These are phyloP conservation scores for Drosophila varians DNA, from an alignment of 1,140 invertebrate species.

Conservation along the genomic window DNA sequence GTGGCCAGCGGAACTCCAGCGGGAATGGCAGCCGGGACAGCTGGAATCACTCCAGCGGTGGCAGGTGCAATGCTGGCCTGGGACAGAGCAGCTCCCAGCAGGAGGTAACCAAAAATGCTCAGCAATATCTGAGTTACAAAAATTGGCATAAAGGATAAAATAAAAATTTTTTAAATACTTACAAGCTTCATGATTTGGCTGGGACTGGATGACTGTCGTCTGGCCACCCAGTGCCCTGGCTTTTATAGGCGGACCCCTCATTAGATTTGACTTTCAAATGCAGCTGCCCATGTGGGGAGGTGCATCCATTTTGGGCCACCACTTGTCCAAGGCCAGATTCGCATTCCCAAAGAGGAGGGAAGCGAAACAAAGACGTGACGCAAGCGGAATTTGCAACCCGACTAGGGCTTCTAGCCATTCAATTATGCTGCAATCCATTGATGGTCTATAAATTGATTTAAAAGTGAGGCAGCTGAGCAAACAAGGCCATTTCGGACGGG, in stretches of 20 bases:
- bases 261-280: conserved; percentile 66
- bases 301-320: conserved; percentile 43
- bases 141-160: too few relatives aligned
- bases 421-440: conserved; percentile 27
- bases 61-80: conserved; percentile 54
- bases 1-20: conserved; percentile 46
- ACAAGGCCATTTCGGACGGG: conserved; percentile 10
- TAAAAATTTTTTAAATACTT: conserved; percentile 10
- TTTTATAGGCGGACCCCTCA: conserved; percentile 32
- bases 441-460: conserved; percentile 15
- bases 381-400: conserved; percentile 44
- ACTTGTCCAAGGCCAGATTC: conserved; percentile 55
- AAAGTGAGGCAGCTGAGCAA: conserved; percentile 30
- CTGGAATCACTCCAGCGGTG: conserved; percentile 18
- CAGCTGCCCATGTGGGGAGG: conserved; percentile 33
- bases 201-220: conserved; percentile 43
- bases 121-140: neutral
- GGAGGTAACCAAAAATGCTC: conserved; percentile 34
- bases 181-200: conserved; percentile 52
- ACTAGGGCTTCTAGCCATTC: conserved; percentile 24
- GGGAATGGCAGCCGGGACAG: conserved; percentile 5
- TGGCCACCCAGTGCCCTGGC: neutral
- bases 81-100: conserved; percentile 36
- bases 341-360: conserved; percentile 49
- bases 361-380: conserved; percentile 27